phyloP scores from a whole-genome alignment of 2,888 invertebrate species.

The Pediacus dermestoides region DNA sequence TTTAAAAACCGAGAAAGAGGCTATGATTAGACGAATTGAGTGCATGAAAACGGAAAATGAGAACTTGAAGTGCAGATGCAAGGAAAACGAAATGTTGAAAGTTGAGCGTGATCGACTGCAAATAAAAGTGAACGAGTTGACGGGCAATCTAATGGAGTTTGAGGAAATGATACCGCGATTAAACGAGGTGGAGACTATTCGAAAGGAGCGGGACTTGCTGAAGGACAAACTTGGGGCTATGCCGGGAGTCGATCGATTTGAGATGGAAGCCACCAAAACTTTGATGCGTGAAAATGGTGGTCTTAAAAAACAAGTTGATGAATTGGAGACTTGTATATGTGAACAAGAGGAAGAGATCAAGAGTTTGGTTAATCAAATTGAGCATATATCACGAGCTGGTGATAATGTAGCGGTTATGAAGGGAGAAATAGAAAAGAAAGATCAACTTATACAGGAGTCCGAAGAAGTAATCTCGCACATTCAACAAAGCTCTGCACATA shows the following conservation, averaged over 20 bases:
- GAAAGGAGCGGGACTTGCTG: constrained; percentile 42
- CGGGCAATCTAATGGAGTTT: constrained; percentile 37
- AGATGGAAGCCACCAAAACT: constrained; percentile 36
- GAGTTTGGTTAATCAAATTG: constrained; percentile 53
- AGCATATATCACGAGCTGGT: constrained; percentile 42
- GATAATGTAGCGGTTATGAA: constrained; percentile 31
- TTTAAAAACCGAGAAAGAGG: constrained; percentile 27
- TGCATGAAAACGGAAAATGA: constrained; percentile 28
- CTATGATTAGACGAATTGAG: constrained; percentile 28
- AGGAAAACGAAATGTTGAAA: constrained; percentile 42
- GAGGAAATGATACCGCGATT: constrained; percentile 36
- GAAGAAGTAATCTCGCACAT: too few relatives aligned
- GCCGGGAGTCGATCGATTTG: constrained; percentile 18
- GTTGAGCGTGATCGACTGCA: constrained; percentile 42
- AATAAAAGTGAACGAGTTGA: constrained; percentile 37
- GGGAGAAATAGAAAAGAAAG: constrained; percentile 41
- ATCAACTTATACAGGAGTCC: constrained; percentile 37
- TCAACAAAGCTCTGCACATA: too few relatives aligned
- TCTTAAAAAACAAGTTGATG: constrained; percentile 53
- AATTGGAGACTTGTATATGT: constrained; percentile 55
- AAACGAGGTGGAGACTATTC: constrained; percentile 34
- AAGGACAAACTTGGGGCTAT: constrained; percentile 40
- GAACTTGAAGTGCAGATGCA: constrained; percentile 25
- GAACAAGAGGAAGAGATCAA: constrained; percentile 59
- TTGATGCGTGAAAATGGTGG: constrained; percentile 51